Conservation (phyloP, 2,797 vertebrate species). For the Bradypus variegatus region DNA sequence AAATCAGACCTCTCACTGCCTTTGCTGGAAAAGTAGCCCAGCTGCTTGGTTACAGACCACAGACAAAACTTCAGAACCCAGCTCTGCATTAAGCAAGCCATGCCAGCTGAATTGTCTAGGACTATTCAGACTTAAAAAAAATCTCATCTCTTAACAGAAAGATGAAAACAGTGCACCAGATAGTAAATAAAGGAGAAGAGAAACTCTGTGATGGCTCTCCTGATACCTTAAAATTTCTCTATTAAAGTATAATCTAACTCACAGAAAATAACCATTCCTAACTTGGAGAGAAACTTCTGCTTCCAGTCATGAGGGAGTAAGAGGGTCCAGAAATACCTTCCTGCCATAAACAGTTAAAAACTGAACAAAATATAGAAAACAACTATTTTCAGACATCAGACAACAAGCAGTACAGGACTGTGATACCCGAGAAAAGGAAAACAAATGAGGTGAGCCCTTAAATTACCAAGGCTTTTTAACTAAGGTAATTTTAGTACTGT, state of each 20-base stretch:
- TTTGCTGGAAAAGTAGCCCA: neutral
- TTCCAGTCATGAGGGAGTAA: neutral
- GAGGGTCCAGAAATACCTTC: neutral
- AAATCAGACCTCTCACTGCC: neutral
- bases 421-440: neutral
- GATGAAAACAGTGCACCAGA: neutral
- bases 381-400: neutral
- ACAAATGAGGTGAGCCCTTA: neutral
- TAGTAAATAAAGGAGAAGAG: neutral
- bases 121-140: neutral
- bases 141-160: neutral
- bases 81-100: neutral
- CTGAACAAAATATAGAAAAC: neutral
- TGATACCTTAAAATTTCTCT: neutral
- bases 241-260: neutral
- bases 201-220: neutral
- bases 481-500: neutral
- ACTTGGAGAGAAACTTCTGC: neutral
- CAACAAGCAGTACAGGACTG: neutral
- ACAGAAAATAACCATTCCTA: slow-evolving; percentile 3
- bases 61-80: neutral
- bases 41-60: neutral
- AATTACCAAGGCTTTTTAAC: neutral
- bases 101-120: neutral
- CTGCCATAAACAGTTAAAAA: neutral